These are phyloP conservation scores for Nemapogon koenigi DNA, from an alignment of 2,888 invertebrate species.

Conservation along the genomic window DNA sequence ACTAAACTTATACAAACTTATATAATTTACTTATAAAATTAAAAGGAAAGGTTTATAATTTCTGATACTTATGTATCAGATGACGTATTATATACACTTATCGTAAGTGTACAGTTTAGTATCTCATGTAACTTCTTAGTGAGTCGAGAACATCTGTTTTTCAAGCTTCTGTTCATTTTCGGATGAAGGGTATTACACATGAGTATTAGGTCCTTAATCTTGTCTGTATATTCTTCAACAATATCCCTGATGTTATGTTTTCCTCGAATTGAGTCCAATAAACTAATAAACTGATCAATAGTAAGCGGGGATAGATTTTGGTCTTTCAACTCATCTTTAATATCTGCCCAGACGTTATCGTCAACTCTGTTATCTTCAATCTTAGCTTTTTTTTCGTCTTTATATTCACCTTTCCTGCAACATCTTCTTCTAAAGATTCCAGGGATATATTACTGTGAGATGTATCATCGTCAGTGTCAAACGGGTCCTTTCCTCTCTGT, in stretches of 20 bases:
- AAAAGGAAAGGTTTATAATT: too few relatives aligned
- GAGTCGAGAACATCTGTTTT: constrained; percentile 11
- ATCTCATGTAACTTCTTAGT: constrained; percentile 7
- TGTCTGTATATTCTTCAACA: constrained; percentile 5
- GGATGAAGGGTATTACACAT: constrained; percentile 5
- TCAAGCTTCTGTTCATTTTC: constrained; percentile 11
- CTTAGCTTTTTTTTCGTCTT: constrained; percentile 4
- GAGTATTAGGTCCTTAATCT: constrained; percentile 1
- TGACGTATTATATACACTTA: too few relatives aligned
- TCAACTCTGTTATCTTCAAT: constrained; percentile 9
- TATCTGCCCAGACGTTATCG: constrained; percentile 13
- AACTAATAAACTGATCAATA: constrained; percentile 15
- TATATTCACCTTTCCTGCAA: neutral
- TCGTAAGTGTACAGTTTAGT: constrained; percentile 4
- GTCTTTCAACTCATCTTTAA: constrained; percentile 9
- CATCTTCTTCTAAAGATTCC: neutral
- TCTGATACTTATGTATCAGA: too few relatives aligned
- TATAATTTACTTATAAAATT: too few relatives aligned
- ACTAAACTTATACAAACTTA: too few relatives aligned
- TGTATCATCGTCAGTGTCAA: too few relatives aligned
- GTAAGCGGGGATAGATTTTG: constrained; percentile 4
- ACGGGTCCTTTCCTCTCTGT: too few relatives aligned
- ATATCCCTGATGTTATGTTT: constrained; percentile 14
- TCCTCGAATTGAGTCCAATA: constrained; percentile 12
- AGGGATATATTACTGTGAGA: neutral